Base-by-base conservation (phyloP, 2,113 vertebrate genomes). In the Calyptommatus sinebrachiatus region DNA sequence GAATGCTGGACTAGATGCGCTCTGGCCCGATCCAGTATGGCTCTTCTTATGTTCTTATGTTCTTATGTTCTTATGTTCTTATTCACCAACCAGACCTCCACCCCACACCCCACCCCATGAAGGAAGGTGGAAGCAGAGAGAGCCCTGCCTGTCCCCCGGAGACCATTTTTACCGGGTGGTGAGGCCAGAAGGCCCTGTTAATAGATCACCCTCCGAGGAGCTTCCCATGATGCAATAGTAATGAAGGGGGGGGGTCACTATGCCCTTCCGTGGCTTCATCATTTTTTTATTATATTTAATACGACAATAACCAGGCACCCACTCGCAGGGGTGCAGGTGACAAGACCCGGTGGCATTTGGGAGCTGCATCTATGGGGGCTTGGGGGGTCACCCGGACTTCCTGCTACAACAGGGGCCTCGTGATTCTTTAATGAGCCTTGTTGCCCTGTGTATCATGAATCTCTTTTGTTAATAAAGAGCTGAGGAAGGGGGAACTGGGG, bases 211-310 rank as follows among this genome's bases (percentile, higher is more conserved):
- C 67, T 0, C 78, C 77, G 20, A 85, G 88, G 86, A 83, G 76
- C 7, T 1, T 0, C 14, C 1, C 81, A 1, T 18, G 53, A 89
- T 88, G 90, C 88, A 87, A 92, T 86, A 86, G 74, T 86, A 84
- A 89, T 31, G 80, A 84, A 75, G 69, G 78, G 0, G 14, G 35
- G 35, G 35, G 35, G 35, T 2, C 35, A 41, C 9, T 83, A 66
- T 1, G 53, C 74, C 0, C 1, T 82, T 76, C 77, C 77, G 79
- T 0, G 0, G 74, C 28, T 63, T 31, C 14, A 71, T 79, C 18
- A 77, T 85, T 48, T 22, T 12, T 28, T 3, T 1, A 9, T 65
- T 46, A 50, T 87, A 88, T 89, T 84, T 65, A 84, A 48, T 0
- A 73, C 0, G 0, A 29, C 3, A 77, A 79, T 45, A 53, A 78